Evolutionary conservation across 2,113 vertebrate species (phyloP), one percentile per base, ranked within the genome.

Genomic region (Empidonax traillii): DNA sequence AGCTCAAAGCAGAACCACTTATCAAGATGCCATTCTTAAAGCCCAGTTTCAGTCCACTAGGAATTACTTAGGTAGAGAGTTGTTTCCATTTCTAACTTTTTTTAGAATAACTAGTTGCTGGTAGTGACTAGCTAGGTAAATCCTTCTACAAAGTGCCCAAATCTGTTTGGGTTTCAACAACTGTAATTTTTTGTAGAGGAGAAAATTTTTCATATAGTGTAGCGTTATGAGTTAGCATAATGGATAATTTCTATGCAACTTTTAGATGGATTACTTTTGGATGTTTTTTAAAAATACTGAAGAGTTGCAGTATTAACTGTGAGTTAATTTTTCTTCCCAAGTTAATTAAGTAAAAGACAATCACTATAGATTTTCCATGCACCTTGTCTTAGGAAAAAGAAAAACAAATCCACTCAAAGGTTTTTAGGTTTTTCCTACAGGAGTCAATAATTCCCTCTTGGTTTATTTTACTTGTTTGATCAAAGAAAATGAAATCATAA

Each of bases 211-310:
- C 94, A 58, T 89, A 27, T 37, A 95, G 41, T 93, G 24, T 65
- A 93, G 37, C 58, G 49, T 85, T 90, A 88, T 21, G 37, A 94
- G 89, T 97, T 97, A 96, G 61, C 81, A 90, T 97, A 93, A 87
- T 90, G 74, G 72, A 73, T 97, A 55, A 87, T 96, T 95, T 90
- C 71, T 85, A 15, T 85, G 90, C 91, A 91, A 58, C 67, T 79
- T 90, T 21, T 84, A 84, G 35, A 58, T 53, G 74, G 49, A 91
- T 94, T 84, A 49, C n/a, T 91, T 86, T 97, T 53, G 94, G 80
- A 79, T 59, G 35, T 86, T 86, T 86, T 94, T 59, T 56, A 59
- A 90, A 92, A 68, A 63, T 92, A 80, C 85, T 94, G 16, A 73
- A 68, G 56, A 59, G 28, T 78, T 69, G 33, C 21, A 10, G 13